A percentile compares a stretch with the other conserved stretches of the same genome.
Conservation (phyloP, 2,113 vertebrate species). For the Triplophysa dalaica region DNA sequence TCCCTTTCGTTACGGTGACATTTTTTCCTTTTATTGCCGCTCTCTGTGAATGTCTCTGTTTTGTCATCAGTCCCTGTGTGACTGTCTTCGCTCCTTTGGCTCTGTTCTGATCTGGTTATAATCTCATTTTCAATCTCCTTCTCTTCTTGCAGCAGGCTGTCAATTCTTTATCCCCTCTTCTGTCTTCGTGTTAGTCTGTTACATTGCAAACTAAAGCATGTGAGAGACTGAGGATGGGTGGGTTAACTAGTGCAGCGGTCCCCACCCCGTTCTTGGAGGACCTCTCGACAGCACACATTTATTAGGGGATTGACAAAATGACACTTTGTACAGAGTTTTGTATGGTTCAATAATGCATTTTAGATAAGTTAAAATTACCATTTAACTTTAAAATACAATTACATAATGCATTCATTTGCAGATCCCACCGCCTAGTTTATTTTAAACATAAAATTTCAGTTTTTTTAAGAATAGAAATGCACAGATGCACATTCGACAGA, state of each 20-base stretch:
- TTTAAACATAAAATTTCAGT: no score
- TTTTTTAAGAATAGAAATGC: no score
- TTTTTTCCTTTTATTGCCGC: conserved; percentile 13
- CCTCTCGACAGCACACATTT: no score
- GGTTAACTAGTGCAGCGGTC: no score
- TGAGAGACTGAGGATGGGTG: neutral
- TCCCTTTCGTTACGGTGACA: neutral
- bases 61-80: neutral
- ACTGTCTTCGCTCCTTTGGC: neutral
- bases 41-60: neutral
- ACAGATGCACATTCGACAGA: neutral
- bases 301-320: no score
- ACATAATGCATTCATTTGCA: no score
- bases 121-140: neutral
- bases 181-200: neutral
- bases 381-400: no score
- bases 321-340: no score
- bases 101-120: neutral
- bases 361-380: no score
- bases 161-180: neutral
- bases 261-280: no score
- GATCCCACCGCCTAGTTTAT: no score
- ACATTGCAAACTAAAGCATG: neutral
- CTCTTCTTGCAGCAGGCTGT: neutral
- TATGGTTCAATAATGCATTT: no score